Base-by-base conservation (phyloP, 2,113 vertebrate genomes). In the Tachysurus fulvidraco region DNA sequence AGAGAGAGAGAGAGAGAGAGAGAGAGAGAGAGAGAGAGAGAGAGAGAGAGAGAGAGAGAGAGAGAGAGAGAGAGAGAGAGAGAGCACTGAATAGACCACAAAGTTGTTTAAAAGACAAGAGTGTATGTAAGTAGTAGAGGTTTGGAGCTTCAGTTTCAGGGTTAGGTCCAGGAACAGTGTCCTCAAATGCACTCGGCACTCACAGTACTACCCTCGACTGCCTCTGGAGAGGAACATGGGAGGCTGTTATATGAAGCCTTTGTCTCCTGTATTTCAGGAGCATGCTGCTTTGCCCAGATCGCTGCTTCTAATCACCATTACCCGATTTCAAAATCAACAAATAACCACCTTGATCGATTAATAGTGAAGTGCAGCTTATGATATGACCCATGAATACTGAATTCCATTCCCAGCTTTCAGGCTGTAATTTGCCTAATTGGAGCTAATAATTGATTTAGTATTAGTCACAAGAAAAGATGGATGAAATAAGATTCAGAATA, bases 61-160 rank as follows among this genome's bases (percentile, higher is more conserved):
- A 91, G 62, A 65, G 44, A 78, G 74, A 78, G 50, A 78, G 74
- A 54, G 74, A 57, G 17, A n/a, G 7, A 57, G 52, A 55, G 89
- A 91, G 91, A 89, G 90, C 92, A 91, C 91, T 92, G 92, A 92
- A 90, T 88, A 89, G 87, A 95, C 91, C 94, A 91, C 94, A 94
- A 94, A 94, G 93, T 94, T 91, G 93, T 92, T 94, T 90, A 92
- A 92, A 94, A 95, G 94, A 95, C 95, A 95, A 94, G 91, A 93
- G 93, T 91, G 89, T 91, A 92, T 88, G 91, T 93, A 93, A 91
- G 92, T 92, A 93, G 92, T 91, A 89, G 91, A 91, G 92, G 92
- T 91, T 92, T 91, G 86, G 87, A 91, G 94, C 93, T 94, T 94
- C 89, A 90, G 85, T 95, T 95, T 94, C 94, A 93, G 89, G 85